Evolutionary conservation across 2,888 invertebrate genomes (phyloP), one percentile per base, ranked within the genome.

Genomic region (Doris montereyensis): DNA sequence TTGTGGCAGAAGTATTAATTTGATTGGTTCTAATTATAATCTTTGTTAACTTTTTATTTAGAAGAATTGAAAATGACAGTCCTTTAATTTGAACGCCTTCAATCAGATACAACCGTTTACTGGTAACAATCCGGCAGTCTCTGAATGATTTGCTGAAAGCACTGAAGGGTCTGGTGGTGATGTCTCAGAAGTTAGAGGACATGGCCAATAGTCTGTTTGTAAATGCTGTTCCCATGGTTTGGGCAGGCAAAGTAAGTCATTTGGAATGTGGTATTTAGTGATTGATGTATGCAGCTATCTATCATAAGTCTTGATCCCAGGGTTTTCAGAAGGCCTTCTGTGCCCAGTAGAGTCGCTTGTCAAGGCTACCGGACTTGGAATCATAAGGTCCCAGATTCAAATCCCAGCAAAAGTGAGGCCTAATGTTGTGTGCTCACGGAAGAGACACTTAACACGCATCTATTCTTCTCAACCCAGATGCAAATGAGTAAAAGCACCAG

Each of bases 151-250:
- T 93, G 62, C 89, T 95, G 82, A 95, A 95, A 89, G 95, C 95
- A 0, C 91, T 96, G 26, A 95, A 95, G 87, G 96, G 96, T 8
- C 90, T 95, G 60, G 95, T 95, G 41, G 95, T 95, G 65, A 95
- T 96, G 95, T 95, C 95, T 0, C 94, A 95, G 84, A 93, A 93
- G 0, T 91, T 96, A 79, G 96, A 96, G 91, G 93, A 93, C 81
- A 94, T 95, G 94, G 92, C 94, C 0, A 90, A 89, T 60, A 94
- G 94, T 84, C 91, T 96, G 24, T 94, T 94, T 83, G 93, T 92
- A 80, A 95, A 95, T 89, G 91, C 92, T 28, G 95, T 96, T n/a
- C 96, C 96, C 0, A 84, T 83, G 4, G 92, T 94, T 91, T 96
- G 96, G 96, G 93, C 94, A 57, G 85, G 84, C 65, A 91, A 91